Evolutionary conservation across 2,888 invertebrate species (phyloP).

Genomic region (Trypoxylon attenuatum): DNA sequence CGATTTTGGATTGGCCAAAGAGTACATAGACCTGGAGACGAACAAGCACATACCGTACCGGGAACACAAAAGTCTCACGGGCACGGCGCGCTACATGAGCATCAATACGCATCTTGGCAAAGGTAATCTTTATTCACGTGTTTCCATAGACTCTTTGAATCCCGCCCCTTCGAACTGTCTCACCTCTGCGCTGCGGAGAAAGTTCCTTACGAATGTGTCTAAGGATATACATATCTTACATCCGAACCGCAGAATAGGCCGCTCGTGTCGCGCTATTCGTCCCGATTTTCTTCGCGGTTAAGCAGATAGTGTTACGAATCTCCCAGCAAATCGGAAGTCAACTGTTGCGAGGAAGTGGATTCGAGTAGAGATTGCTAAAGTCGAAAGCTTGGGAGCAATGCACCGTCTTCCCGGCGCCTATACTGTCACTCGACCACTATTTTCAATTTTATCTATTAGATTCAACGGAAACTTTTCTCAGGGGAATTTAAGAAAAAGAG

Average conservation of each 20-base stretch:
- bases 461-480: no score
- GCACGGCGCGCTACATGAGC: slow-evolving; percentile 99
- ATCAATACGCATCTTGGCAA: slow-evolving; percentile 99
- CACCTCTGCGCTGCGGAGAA: neutral
- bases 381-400: no score
- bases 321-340: slow-evolving; percentile 4
- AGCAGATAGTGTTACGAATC: neutral
- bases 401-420: no score
- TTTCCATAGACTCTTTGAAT: no score
- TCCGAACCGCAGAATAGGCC: neutral
- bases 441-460: no score
- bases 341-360: slow-evolving; percentile 1
- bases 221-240: neutral
- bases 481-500: no score
- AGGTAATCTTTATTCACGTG: slow-evolving; percentile 77
- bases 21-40: slow-evolving; percentile 99
- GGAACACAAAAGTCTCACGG: slow-evolving; percentile 99
- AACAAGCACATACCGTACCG: slow-evolving; percentile 99
- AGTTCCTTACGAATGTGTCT: neutral
- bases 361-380: neutral
- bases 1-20: slow-evolving; percentile 99
- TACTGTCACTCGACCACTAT: no score
- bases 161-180: neutral
- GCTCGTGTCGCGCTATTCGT: neutral
- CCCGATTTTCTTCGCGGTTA: neutral